Base-by-base conservation (phyloP, 2,888 invertebrate species). In the Eulithis testata region DNA sequence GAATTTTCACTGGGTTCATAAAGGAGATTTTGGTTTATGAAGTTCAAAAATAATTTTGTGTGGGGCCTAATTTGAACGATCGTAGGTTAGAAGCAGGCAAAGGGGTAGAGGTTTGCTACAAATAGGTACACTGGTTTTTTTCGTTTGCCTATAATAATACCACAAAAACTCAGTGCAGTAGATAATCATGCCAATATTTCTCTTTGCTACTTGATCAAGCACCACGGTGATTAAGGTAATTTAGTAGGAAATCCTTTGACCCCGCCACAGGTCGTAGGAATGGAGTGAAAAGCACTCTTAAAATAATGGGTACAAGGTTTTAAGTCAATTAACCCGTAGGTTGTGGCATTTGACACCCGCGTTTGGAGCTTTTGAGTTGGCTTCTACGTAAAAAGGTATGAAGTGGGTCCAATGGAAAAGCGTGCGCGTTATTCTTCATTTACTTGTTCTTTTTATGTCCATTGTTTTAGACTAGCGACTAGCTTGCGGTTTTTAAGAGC, bases 301-400 rank as follows among this genome's bases (percentile, higher is more conserved):
- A 21, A 47, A 21, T 12, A n/a, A 47, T 14, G 14, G 14, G 14
- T 12, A 14, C 21, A 47, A 14, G 14, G 47, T 47, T 47, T 47
- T 56, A 61, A 43, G 54, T 31, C 61, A 69, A 65, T 67, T 67
- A 67, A 65, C 67, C 67, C 44, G 65, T 50, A 63, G 50, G 53
- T 45, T 60, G 62, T 60, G 57, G 50, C 64, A 65, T 63, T 65
- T 60, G 68, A 65, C 61, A 66, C 63, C 11, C 62, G 71, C 66
- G 64, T 67, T 49, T 65, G 65, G 60, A 55, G 50, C 44, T 58
- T 21, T 60, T 52, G 45, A 59, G 74, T 69, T 75, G 65, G 60
- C 69, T 63, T 64, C 60, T 47, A 56, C 31, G 52, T 49, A 60
- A 59, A 61, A 51, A 56, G 47, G 31, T 54, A 52, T 45, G 45